Conservation (phyloP, 2,888 invertebrate species). For the Gymnocheta viridis region DNA sequence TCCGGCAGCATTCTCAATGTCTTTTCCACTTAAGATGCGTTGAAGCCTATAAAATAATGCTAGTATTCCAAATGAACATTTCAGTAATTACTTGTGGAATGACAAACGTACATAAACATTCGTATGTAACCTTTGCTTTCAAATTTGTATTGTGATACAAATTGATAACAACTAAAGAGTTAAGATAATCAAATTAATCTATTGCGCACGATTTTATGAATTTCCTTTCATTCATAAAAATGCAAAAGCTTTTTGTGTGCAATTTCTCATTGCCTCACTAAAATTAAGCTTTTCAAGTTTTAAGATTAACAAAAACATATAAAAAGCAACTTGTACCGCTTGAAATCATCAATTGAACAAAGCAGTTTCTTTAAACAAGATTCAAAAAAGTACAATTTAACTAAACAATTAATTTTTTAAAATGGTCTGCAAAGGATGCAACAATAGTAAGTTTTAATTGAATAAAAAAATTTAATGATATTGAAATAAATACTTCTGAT, state of each 20-base stretch:
- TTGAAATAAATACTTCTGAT: not conserved
- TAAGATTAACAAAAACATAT: not conserved
- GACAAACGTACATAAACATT: too few relatives aligned
- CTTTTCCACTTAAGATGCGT: too few relatives aligned
- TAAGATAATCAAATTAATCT: slow-evolving; percentile 4
- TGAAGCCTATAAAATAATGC: too few relatives aligned
- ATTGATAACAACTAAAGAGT: not conserved
- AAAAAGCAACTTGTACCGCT: not conserved
- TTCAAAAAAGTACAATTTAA: not conserved
- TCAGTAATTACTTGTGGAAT: too few relatives aligned
- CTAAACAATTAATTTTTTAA: too few relatives aligned
- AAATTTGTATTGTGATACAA: too few relatives aligned
- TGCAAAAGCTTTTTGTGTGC: too few relatives aligned
- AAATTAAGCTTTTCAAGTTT: not conserved
- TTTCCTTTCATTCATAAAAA: too few relatives aligned
- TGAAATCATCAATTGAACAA: slow-evolving; percentile 11
- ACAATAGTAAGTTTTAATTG: slow-evolving; percentile 73
- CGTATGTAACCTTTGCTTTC: too few relatives aligned
- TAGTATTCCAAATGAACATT: too few relatives aligned
- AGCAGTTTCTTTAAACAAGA: not conserved
- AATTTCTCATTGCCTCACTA: slow-evolving; percentile 33
- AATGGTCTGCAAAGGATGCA: slow-evolving; percentile 76
- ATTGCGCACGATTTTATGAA: slow-evolving; percentile 28
- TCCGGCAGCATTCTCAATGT: too few relatives aligned
- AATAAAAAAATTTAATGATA: not conserved